Conservation (phyloP, 2,797 vertebrate genomes). For the Xenentodon cancila region DNA sequence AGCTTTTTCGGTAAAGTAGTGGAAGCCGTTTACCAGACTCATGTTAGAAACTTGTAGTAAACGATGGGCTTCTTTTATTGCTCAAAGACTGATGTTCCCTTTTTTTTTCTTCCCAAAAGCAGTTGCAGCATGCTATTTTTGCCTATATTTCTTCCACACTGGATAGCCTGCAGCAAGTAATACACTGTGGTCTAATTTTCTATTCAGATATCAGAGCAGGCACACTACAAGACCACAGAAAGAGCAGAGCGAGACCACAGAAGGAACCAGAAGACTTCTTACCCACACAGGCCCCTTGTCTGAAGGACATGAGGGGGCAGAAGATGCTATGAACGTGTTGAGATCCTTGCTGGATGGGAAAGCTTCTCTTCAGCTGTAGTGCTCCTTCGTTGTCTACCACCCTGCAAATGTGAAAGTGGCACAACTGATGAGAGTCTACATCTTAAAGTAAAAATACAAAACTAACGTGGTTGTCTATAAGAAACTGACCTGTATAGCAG, state of each 20-base stretch:
- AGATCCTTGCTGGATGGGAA: slow-evolving; percentile 90
- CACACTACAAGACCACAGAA: slow-evolving; percentile 22
- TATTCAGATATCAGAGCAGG: slow-evolving; percentile 37
- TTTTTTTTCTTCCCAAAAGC: slow-evolving; percentile 12
- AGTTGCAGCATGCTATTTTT: slow-evolving; percentile 23
- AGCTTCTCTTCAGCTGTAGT: slow-evolving; percentile 92
- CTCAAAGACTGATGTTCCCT: slow-evolving; percentile 10
- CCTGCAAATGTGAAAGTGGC: slow-evolving; percentile 64
- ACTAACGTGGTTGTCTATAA: too few species aligned
- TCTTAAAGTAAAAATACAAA: too few species aligned
- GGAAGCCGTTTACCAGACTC: slow-evolving; percentile 4
- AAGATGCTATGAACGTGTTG: slow-evolving; percentile 93
- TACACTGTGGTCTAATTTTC: slow-evolving; percentile 38
- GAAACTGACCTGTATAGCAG: slow-evolving; percentile 89
- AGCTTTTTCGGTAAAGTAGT: not conserved
- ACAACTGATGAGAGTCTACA: not conserved
- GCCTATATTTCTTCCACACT: slow-evolving; percentile 1
- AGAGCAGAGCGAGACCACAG: slow-evolving; percentile 14
- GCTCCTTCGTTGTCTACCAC: slow-evolving; percentile 94
- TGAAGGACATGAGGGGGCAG: slow-evolving; percentile 97
- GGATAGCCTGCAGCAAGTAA: slow-evolving; percentile 21
- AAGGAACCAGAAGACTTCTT: slow-evolving; percentile 50
- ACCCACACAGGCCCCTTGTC: slow-evolving; percentile 96
- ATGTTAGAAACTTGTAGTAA: slow-evolving; percentile 7
- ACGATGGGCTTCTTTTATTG: not conserved